These are phyloP conservation scores for Caenorhabditis imperialis DNA, from an alignment of 2,888 invertebrate species.

Conservation along the genomic window DNA sequence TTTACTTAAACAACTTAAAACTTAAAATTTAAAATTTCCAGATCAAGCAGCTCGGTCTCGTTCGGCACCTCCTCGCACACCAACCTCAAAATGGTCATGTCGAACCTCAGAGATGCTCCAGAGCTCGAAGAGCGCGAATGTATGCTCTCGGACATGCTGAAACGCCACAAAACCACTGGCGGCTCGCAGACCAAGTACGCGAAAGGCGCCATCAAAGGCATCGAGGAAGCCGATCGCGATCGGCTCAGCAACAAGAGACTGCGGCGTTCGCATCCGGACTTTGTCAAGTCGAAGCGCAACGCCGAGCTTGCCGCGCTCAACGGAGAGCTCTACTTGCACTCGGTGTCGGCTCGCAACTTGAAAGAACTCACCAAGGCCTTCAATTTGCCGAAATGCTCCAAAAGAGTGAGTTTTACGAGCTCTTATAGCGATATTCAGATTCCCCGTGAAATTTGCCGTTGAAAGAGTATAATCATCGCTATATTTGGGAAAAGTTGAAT, in stretches of 20 bases:
- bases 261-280: conserved; percentile 8
- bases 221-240: conserved; percentile 3
- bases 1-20: no score
- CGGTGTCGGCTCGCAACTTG: conserved; percentile 3
- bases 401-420: background rate
- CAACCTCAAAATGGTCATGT: background rate
- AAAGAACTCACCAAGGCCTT: background rate
- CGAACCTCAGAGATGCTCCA: background rate
- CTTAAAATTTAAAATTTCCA: no score
- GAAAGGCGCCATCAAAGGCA: background rate
- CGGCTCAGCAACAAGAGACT: conserved; percentile 5
- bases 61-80: background rate
- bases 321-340: background rate
- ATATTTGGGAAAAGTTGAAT: background rate
- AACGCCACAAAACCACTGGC: background rate
- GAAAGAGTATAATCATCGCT: no score
- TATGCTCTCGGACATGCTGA: background rate
- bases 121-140: background rate
- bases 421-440: no score
- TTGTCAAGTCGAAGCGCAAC: conserved; percentile 8
- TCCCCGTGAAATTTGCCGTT: no score
- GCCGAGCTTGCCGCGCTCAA: background rate
- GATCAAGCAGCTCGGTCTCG: no score
- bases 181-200: background rate
- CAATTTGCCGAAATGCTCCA: conserved; percentile 57